A percentile compares a stretch with the other conserved stretches of the same genome.
Evolutionary conservation across 2,888 invertebrate species (phyloP).

Genomic region (Mantis religiosa): DNA sequence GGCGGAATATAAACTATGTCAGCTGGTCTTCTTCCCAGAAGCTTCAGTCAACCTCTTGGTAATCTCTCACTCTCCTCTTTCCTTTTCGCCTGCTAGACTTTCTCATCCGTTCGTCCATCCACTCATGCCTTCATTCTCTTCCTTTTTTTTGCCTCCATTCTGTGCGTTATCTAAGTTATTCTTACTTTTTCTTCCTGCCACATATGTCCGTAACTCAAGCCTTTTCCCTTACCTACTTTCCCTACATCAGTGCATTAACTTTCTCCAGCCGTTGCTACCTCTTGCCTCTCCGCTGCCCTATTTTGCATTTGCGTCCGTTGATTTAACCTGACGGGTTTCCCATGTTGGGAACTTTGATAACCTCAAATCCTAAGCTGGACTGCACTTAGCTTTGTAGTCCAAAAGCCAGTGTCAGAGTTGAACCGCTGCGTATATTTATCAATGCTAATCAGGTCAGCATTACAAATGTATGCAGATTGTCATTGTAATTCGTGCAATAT

Average conservation of each 20-base stretch:
- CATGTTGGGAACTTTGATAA: constrained; percentile 13
- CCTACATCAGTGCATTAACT: background rate
- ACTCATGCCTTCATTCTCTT: background rate
- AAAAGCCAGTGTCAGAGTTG: background rate
- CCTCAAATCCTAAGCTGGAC: background rate
- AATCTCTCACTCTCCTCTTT: background rate
- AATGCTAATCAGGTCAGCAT: no score
- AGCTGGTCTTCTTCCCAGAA: constrained; percentile 19
- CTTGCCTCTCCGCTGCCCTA: background rate
- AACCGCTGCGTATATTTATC: no score
- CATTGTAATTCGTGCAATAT: no score
- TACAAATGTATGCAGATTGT: no score
- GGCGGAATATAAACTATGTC: constrained; percentile 17
- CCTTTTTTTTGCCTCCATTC: background rate
- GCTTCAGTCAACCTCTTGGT: constrained; percentile 10
- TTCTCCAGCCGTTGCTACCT: background rate
- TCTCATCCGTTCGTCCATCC: background rate
- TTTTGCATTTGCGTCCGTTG: constrained; percentile 11
- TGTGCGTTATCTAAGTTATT: background rate
- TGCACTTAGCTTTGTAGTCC: background rate
- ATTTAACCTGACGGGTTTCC: constrained; percentile 18
- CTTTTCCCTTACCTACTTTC: background rate
- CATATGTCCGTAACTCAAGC: background rate
- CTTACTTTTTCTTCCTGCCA: background rate
- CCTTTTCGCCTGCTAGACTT: background rate